Evolutionary conservation across 2,888 invertebrate genomes (phyloP), one percentile per base, ranked within the genome.

Genomic region (Ophion ventricosus): DNA sequence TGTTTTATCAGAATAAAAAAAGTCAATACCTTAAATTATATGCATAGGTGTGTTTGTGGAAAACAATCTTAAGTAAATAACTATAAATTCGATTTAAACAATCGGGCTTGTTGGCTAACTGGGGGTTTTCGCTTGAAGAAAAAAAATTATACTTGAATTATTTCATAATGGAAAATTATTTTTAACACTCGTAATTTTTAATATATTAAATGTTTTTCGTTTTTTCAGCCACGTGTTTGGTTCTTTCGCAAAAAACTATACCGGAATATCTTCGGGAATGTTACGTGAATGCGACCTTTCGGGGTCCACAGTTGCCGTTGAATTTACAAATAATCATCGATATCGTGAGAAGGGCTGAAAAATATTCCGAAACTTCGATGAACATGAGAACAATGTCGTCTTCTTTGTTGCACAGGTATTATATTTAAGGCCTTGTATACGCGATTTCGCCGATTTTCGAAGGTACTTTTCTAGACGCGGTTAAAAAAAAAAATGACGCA

Each of bases 301-400:
- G 85, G 20, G 87, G 88, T 74, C 88, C 92, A 43, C 89, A 94
- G 25, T 94, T 95, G 35, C 96, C 96, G 0, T 93, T 94, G 83
- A 95, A 95, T 23, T 91, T 96, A 4, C 95, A 95, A 85, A 94
- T 95, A 0, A 93, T 95, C 75, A 92, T 96, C 26, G 96, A 96
- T 76, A 91, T 96, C 14, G 88, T 96, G 49, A 94, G 95, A 87
- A 96, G 95, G 92, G 91, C 96, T 77, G 96, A 96, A 90, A 91
- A 92, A 75, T 88, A 92, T 69, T 93, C 94, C 59, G 93, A 94
- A 1, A 94, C 94, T 86, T 93, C 95, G 7, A 94, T 93, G 82
- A 93, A 96, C 88, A 93, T 95, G 90, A 94, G 95, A 89, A 90
- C 94, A 81, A 92, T 96, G 66, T 94, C 95, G 78, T 94, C 95